Conservation (phyloP, 2,888 invertebrate genomes). For the Nysson spinosus region DNA sequence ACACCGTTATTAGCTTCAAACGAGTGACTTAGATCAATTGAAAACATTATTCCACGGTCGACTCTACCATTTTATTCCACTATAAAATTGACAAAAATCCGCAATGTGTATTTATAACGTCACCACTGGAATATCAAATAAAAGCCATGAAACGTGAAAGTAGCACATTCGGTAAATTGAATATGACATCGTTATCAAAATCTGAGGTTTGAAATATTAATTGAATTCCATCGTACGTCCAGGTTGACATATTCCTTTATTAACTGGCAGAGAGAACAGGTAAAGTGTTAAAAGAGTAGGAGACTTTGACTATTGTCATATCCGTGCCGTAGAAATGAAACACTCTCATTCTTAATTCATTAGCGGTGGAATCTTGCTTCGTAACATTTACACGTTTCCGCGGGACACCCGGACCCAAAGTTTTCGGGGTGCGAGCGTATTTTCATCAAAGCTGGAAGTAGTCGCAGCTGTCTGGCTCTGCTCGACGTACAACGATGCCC, state of each 20-base stretch:
- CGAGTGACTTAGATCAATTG: no score
- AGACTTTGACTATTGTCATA: constrained; percentile 25
- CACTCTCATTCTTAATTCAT: constrained; percentile 51
- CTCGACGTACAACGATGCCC: constrained; percentile 11
- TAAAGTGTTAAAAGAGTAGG: not conserved
- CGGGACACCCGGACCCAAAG: constrained; percentile 40
- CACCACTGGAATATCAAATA: no score
- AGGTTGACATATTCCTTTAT: not conserved
- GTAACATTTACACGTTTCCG: constrained; percentile 57
- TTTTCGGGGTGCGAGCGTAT: constrained; percentile 39
- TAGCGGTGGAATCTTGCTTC: constrained; percentile 45
- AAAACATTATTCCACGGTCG: no score
- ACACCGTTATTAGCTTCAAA: no score
- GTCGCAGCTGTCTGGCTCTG: constrained; percentile 35
- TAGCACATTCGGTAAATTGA: no score
- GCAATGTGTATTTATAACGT: no score
- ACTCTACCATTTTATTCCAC: no score
- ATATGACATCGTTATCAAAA: no score
- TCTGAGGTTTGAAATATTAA: no score
- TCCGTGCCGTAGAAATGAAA: constrained; percentile 11
- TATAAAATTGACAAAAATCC: no score
- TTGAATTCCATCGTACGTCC: no score
- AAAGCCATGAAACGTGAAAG: no score
- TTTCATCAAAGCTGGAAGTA: constrained; percentile 51
- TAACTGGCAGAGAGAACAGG: not conserved